phyloP scores from a whole-genome alignment of 2,113 vertebrate genomes.

The Anguilla japonica region DNA sequence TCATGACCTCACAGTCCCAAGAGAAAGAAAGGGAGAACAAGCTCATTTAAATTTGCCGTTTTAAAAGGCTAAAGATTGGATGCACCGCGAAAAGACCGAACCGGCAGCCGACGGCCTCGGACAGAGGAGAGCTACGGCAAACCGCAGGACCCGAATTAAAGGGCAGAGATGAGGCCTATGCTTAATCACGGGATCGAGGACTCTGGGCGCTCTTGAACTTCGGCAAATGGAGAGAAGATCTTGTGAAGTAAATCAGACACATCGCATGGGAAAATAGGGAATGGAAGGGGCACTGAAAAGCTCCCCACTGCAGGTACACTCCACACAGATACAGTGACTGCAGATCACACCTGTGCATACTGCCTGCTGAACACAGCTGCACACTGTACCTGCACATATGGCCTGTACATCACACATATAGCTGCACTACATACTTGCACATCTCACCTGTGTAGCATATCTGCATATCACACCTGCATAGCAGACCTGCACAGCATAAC shows the following conservation, averaged over 20 bases:
- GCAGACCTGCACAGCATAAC: neutral
- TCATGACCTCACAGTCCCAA: too few species aligned
- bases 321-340: too few species aligned
- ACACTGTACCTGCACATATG: too few species aligned
- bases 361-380: too few species aligned
- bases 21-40: too few species aligned
- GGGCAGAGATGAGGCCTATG: neutral
- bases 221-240: neutral
- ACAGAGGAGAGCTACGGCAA: neutral
- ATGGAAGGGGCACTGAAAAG: too few species aligned
- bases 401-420: neutral
- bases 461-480: neutral
- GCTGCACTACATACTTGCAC: neutral
- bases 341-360: too few species aligned
- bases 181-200: neutral
- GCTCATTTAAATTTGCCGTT: too few species aligned
- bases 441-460: neutral
- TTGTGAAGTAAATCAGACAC: neutral
- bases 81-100: too few species aligned
- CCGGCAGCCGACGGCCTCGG: neutral
- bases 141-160: neutral
- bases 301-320: too few species aligned
- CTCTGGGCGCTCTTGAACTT: neutral
- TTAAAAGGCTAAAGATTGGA: too few species aligned
- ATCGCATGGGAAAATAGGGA: neutral